Evolutionary conservation across 1,140 invertebrate species (phyloP), one percentile per base, ranked within the genome.

Genomic region (Zaprionus tsacasi): DNA sequence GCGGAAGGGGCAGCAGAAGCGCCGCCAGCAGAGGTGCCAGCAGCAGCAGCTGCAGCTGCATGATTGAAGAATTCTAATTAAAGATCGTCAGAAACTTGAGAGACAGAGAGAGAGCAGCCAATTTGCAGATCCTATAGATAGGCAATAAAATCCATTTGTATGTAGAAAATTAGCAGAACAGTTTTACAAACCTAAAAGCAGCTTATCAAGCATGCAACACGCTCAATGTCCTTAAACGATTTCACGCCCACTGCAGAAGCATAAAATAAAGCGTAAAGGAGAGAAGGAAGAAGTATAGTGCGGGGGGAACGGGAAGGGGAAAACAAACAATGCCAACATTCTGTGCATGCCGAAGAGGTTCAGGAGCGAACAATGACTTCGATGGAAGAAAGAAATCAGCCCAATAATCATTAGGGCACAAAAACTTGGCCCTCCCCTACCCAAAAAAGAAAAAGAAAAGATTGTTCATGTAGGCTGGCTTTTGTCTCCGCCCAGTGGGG

Each of bases 321-420:
- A 8, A 45, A 50, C 83, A 79, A 83, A 87, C 83, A 87, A 87
- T 88, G 69, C 52, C 48, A 21, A 68, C 66, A 73, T 71, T 78
- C 64, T 65, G 33, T 55, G 57, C 38, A 70, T 76, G 61, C 67
- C 66, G 27, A 33, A 76, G 43, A 60, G 21, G 15, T 60, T 38
- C 68, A 50, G 27, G 27, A 65, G 30, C 40, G 50, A 50, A 70
- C 54, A 66, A 66, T 54, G 33, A 17, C 35, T 35, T 38, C 17
- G 15, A 64, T 30, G 35, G 50, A 75, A 67, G 50, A 70, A 36
- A 59, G 61, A 74, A 63, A 50, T 64, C 73, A 79, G 55, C 67
- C 73, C 73, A 88, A 87, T 87, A 87, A 88, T 87, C 83, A 87
- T 87, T 88, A 80, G 77, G 76, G 63, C 77, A 83, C 80, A 87